Base-by-base conservation (phyloP, 2,113 vertebrate genomes). In the Colaptes auratus region DNA sequence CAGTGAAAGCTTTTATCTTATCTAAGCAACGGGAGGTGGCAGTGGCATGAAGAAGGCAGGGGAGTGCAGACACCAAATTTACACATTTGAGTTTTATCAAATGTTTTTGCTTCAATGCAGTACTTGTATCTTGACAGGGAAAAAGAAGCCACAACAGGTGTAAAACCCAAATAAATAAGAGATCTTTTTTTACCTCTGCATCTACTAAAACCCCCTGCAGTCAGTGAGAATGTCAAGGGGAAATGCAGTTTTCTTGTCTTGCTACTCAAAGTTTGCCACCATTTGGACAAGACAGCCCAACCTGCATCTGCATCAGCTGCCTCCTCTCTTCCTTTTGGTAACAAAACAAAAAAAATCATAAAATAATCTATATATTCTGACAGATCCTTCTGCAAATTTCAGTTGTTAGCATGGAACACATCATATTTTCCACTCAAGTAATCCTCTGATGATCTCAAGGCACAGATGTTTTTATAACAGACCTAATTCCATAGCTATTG, bases 401-500 rank as follows among this genome's bases (percentile, higher is more conserved):
- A 78, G 77, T 65, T 36, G 9, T 44, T 28, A 48, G 80, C 53
- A 83, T 71, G 50, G 9, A 88, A 48, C n/a, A 77, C 82, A 86
- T 94, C 28, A 27, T 4, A 64, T 78, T 95, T 96, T 92, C 92
- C 93, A 94, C 69, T 60, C 8, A 20, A 63, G 63, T 60, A 95
- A 89, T 85, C 36, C 89, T 86, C 27, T 74, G 88, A 52, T 77
- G 63, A 25, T 80, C 71, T 82, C 60, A 44, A 77, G 60, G 82
- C 82, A 44, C 93, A 94, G 88, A 87, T 80, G 92, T 66, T 96
- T 89, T 70, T n/a, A 53, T 27, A 82, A 44, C 13, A 55, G 39
- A 75, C 82, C 75, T 73, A 72, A 86, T 93, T 95, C 93, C 92
- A 88, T 9, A 90, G 79, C 46, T 25, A 42, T 67, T 90, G 88